These are phyloP conservation scores for Melieria omissa DNA, from an alignment of 2,888 invertebrate genomes.

Conservation along the genomic window DNA sequence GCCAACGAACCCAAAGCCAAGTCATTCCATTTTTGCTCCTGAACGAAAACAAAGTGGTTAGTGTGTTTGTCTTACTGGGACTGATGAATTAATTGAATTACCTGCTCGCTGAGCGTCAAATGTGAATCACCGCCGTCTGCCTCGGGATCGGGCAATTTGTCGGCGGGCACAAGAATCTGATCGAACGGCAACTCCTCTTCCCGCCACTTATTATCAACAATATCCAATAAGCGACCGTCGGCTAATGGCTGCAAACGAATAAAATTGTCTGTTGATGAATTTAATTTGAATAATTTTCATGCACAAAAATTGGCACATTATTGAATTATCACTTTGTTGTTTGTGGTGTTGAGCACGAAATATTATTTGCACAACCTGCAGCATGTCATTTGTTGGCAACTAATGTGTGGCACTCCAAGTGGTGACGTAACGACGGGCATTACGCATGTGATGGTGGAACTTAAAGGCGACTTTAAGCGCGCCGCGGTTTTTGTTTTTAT, in stretches of 20 bases:
- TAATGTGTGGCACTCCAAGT: too few relatives aligned
- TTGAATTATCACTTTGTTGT: too few relatives aligned
- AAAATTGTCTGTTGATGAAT: too few relatives aligned
- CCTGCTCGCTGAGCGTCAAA: slow-evolving; percentile 88
- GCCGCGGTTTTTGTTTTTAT: too few relatives aligned
- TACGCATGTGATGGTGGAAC: too few relatives aligned
- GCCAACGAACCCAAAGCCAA: slow-evolving; percentile 69
- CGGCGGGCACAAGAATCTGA: slow-evolving; percentile 84
- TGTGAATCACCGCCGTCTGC: slow-evolving; percentile 92
- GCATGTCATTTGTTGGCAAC: too few relatives aligned
- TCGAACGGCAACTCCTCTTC: slow-evolving; percentile 85
- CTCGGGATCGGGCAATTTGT: slow-evolving; percentile 92
- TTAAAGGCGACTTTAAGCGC: too few relatives aligned
- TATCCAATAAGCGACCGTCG: slow-evolving; percentile 66
- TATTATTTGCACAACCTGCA: too few relatives aligned
- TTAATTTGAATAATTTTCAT: too few relatives aligned
- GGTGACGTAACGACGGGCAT: too few relatives aligned
- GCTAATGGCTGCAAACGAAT: slow-evolving; percentile 56
- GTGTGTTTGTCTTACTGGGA: not conserved
- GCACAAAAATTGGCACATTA: too few relatives aligned
- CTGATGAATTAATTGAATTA: slow-evolving; percentile 59
- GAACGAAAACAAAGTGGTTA: not conserved
- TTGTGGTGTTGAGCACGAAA: too few relatives aligned
- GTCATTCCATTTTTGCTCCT: slow-evolving; percentile 77
- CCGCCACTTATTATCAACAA: slow-evolving; percentile 84